Evolutionary conservation across 2,888 invertebrate species (phyloP).

Genomic region (Galerucella pusilla): DNA sequence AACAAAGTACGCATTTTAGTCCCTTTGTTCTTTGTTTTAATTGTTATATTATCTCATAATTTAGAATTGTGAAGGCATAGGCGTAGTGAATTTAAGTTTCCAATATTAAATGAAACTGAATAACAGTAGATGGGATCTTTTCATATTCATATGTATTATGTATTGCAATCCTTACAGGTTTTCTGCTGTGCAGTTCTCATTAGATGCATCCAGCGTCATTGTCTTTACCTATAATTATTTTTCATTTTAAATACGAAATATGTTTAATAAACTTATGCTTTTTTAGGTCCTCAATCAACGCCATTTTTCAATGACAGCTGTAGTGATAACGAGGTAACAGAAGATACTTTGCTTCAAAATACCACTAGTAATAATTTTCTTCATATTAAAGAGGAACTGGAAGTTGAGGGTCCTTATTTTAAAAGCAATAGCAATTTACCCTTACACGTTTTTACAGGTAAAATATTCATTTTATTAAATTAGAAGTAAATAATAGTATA

Average conservation of each 20-base stretch:
- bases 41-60: slow-evolving; percentile 14
- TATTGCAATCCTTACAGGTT: too few relatives aligned
- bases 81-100: not conserved
- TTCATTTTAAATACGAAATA: not conserved
- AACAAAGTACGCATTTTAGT: slow-evolving; percentile 68
- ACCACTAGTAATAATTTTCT: slow-evolving; percentile 58
- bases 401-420: slow-evolving; percentile 60
- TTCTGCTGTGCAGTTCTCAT: too few relatives aligned
- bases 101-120: too few relatives aligned
- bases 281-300: slow-evolving; percentile 64
- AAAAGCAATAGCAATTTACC: slow-evolving; percentile 54
- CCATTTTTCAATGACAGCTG: slow-evolving; percentile 67
- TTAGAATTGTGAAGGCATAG: not conserved
- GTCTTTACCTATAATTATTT: too few relatives aligned
- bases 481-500: too few relatives aligned
- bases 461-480: not conserved
- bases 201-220: too few relatives aligned
- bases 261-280: slow-evolving; percentile 11
- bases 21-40: slow-evolving; percentile 18
- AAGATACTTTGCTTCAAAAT: slow-evolving; percentile 56
- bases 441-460: slow-evolving; percentile 56
- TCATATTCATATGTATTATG: too few relatives aligned
- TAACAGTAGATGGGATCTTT: too few relatives aligned
- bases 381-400: slow-evolving; percentile 65
- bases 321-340: slow-evolving; percentile 65